Conservation (phyloP, 2,797 vertebrate species). For the Pampus argenteus region DNA sequence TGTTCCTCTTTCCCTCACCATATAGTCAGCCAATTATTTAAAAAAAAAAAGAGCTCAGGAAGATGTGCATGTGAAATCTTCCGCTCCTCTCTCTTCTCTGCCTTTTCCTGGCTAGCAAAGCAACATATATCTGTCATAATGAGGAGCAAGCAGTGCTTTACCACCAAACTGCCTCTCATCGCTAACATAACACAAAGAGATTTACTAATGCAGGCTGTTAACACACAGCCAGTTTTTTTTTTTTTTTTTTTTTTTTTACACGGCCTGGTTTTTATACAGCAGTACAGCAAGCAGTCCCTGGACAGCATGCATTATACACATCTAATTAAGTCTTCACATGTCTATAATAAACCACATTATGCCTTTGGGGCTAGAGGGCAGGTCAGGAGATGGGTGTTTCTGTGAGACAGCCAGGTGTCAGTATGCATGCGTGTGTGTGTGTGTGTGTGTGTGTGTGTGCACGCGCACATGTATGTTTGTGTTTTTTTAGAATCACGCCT, state of each 20-base stretch:
- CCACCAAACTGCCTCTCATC: slow-evolving; percentile 71
- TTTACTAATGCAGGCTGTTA: slow-evolving; percentile 82
- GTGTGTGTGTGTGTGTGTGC: slow-evolving; percentile 13
- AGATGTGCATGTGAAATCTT: slow-evolving; percentile 38
- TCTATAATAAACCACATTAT: slow-evolving; percentile 84
- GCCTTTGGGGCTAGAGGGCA: slow-evolving; percentile 77
- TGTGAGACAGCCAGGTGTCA: slow-evolving; percentile 61
- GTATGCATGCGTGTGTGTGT: slow-evolving; percentile 10
- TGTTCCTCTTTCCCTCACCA: slow-evolving; percentile 49
- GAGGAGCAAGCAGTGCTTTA: slow-evolving; percentile 74
- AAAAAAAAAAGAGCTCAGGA: slow-evolving; percentile 56
- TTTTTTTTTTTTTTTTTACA: no score
- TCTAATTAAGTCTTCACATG: slow-evolving; percentile 85
- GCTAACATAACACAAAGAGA: slow-evolving; percentile 77
- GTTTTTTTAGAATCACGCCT: slow-evolving; percentile 51
- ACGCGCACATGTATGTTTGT: slow-evolving; percentile 36
- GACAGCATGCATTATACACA: slow-evolving; percentile 81
- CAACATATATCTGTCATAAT: slow-evolving; percentile 81
- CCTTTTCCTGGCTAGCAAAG: slow-evolving; percentile 60
- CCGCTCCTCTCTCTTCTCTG: slow-evolving; percentile 24
- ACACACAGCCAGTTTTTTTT: slow-evolving; percentile 75
- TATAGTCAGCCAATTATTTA: slow-evolving; percentile 75
- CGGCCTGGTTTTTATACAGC: slow-evolving; percentile 74
- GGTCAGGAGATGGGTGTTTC: slow-evolving; percentile 66
- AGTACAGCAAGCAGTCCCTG: slow-evolving; percentile 69